These are phyloP conservation scores for Peromyscus attwateri DNA, from an alignment of 2,797 vertebrate genomes.

Conservation along the genomic window DNA sequence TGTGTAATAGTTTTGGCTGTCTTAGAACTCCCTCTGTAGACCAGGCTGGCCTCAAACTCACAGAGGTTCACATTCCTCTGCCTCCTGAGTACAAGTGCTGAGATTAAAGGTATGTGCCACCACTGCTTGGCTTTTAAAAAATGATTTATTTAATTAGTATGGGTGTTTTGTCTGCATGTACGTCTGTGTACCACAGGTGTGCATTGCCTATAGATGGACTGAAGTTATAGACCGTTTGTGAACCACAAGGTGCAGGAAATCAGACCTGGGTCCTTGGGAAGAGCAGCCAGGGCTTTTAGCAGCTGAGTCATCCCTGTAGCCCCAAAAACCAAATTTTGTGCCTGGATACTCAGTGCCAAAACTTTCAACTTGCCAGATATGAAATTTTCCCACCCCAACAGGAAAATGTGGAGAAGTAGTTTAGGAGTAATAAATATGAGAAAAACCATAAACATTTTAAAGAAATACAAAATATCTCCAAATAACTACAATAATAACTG, in stretches of 20 bases:
- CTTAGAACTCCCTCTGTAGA: not conserved
- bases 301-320: not conserved
- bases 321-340: not conserved
- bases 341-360: not conserved
- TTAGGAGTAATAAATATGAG: not conserved
- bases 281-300: not conserved
- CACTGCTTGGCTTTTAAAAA: not conserved
- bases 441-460: not conserved
- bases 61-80: not conserved
- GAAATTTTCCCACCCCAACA: not conserved
- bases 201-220: not conserved
- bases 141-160: not conserved
- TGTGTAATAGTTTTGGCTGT: not conserved
- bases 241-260: not conserved
- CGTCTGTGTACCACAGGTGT: not conserved
- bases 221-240: not conserved
- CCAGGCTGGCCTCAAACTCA: not conserved
- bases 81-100: not conserved
- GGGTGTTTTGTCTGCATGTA: not conserved
- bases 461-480: slow-evolving; percentile 30
- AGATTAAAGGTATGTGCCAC: not conserved
- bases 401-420: not conserved
- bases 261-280: not conserved
- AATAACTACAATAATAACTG: not conserved
- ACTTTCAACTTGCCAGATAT: slow-evolving; percentile 13